phyloP scores from a whole-genome alignment of 2,113 vertebrate genomes.

The Entomyzon cyanotis region DNA sequence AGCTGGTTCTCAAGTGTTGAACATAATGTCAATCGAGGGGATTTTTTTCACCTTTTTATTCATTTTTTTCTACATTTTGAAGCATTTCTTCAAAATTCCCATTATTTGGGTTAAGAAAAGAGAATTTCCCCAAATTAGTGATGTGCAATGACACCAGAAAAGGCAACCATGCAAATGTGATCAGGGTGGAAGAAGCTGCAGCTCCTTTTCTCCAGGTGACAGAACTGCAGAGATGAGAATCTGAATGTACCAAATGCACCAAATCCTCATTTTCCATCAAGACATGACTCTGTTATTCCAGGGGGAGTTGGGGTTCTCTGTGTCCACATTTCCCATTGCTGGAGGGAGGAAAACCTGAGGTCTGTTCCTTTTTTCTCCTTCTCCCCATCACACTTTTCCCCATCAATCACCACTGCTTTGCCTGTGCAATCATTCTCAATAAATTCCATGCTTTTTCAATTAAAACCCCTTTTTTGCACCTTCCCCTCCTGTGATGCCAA shows the following conservation, averaged over 20 bases:
- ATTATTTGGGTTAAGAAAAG: background rate
- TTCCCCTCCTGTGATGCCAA: background rate
- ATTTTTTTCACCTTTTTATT: background rate
- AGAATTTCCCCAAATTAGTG: background rate
- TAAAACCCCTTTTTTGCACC: background rate
- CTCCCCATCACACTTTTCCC: background rate
- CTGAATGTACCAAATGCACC: background rate
- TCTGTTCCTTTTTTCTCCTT: background rate
- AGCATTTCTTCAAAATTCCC: background rate
- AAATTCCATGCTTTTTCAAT: background rate
- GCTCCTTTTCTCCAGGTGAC: background rate
- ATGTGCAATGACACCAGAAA: background rate
- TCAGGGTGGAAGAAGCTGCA: background rate
- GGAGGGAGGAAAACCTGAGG: accelerated
- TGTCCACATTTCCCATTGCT: background rate
- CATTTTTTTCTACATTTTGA: background rate
- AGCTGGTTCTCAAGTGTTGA: background rate
- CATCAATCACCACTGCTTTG: background rate
- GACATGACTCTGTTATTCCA: accelerated
- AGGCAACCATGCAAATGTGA: accelerated
- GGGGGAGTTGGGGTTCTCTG: accelerated
- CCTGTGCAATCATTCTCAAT: background rate
- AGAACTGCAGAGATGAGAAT: background rate
- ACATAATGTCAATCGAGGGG: background rate
- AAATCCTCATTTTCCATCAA: background rate